These are phyloP conservation scores for Petrolisthes manimaculis DNA, from an alignment of 2,888 invertebrate species.

Conservation along the genomic window DNA sequence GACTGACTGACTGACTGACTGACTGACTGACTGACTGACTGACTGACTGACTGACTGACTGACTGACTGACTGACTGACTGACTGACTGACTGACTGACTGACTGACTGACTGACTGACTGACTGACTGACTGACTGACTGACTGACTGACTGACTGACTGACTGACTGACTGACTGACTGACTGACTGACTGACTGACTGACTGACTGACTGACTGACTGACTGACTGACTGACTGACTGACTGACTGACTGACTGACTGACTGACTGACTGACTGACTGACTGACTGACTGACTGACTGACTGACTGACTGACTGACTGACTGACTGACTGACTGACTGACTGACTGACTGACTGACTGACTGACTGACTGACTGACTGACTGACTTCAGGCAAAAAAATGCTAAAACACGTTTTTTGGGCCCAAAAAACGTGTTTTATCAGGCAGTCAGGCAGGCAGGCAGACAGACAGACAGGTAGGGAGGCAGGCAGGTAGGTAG, in stretches of 20 bases:
- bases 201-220: background rate
- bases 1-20: constrained; percentile 41
- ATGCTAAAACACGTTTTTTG: no score
- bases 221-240: constrained; percentile 11
- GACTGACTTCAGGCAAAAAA: no score
- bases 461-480: no score
- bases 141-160: constrained; percentile 30
- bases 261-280: background rate
- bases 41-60: constrained; percentile 12
- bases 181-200: constrained; percentile 36
- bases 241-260: constrained; percentile 8
- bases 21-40: constrained; percentile 38
- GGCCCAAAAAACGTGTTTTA: no score
- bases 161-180: constrained; percentile 22
- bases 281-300: no score
- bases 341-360: no score
- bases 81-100: constrained; percentile 38
- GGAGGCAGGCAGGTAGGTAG: no score
- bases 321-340: background rate
- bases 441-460: no score
- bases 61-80: constrained; percentile 2
- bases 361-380: no score
- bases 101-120: constrained; percentile 28
- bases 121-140: constrained; percentile 12
- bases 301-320: constrained; percentile 25